A percentile compares a stretch with the other conserved stretches of the same genome.
Evolutionary conservation across 2,113 vertebrate genomes (phyloP).

Genomic region (Mus musculus): DNA sequence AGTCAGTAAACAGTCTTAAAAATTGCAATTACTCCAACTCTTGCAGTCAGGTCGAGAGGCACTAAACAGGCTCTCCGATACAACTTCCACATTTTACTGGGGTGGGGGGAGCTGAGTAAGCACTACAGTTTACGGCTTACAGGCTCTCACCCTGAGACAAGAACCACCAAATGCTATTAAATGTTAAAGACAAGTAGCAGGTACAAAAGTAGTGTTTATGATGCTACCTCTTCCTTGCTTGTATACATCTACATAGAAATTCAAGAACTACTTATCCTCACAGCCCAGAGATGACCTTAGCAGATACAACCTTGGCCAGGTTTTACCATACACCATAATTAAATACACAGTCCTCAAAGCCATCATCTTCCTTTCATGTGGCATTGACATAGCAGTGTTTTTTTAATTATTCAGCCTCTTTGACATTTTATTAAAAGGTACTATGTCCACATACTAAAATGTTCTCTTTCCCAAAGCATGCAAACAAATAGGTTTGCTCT

Average conservation of each 20-base stretch:
- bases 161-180: background rate
- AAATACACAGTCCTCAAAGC: conserved; percentile 57
- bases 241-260: background rate
- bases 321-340: background rate
- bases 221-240: background rate
- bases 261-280: conserved; percentile 42
- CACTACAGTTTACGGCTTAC: background rate
- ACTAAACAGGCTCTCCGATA: background rate
- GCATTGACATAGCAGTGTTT: background rate
- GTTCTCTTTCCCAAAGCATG: conserved; percentile 7
- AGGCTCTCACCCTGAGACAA: background rate
- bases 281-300: background rate
- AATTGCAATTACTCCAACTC: background rate
- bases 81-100: background rate
- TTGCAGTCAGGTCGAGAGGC: background rate
- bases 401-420: background rate
- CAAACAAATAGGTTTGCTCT: background rate
- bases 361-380: background rate
- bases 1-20: background rate
- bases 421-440: background rate
- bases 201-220: background rate
- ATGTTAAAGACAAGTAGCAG: background rate
- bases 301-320: background rate
- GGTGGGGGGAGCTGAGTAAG: background rate
- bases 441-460: background rate